Percentiles rank a stretch among this genome's conserved stretches.
phyloP scores from a whole-genome alignment of 2,113 vertebrate species.

The Phainopepla nitens region DNA sequence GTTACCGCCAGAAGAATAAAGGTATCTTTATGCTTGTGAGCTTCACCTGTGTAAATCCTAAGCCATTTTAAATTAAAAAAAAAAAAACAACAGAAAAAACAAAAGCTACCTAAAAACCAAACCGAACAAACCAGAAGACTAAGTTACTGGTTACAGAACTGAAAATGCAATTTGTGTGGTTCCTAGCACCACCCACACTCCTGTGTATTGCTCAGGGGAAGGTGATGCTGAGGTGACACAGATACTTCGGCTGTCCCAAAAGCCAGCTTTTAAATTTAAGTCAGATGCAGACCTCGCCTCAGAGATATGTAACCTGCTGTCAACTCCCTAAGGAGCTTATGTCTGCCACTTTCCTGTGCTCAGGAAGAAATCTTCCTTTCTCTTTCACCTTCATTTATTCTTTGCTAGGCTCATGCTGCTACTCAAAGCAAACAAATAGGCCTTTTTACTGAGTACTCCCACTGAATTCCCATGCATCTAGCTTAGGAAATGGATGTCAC shows the following conservation, averaged over 20 bases:
- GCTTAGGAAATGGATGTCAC: not conserved
- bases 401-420: not conserved
- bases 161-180: not conserved
- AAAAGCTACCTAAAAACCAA: too few relatives aligned
- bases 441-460: not conserved
- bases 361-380: not conserved
- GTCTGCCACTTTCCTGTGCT: not conserved
- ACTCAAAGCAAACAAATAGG: not conserved
- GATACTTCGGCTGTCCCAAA: not conserved
- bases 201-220: not conserved
- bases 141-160: not conserved
- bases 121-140: not conserved
- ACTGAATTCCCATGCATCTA: not conserved
- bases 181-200: not conserved
- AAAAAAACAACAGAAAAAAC: not conserved
- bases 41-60: not conserved
- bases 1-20: not conserved
- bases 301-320: not conserved
- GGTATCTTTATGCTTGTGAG: not conserved
- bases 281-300: not conserved
- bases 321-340: not conserved
- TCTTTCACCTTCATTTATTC: not conserved
- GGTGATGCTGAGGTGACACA: not conserved
- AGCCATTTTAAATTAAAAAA: not conserved
- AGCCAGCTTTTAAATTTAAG: not conserved